Conservation (phyloP, 2,888 invertebrate genomes). For the Clitarchus hookeri region DNA sequence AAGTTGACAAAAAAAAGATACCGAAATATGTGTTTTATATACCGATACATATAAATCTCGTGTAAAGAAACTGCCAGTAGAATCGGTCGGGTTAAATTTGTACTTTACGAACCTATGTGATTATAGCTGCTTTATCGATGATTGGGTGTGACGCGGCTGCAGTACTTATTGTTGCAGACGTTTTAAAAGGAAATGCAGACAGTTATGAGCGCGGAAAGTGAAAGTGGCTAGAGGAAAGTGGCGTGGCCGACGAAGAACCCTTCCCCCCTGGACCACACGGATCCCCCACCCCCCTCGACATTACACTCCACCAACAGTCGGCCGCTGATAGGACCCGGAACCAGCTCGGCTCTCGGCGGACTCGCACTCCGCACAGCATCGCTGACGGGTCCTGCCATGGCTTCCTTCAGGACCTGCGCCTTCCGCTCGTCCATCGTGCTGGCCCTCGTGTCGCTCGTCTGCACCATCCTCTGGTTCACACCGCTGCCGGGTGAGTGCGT, state of each 20-base stretch:
- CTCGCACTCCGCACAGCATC: neutral
- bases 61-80: too few species aligned
- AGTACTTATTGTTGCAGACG: too few species aligned
- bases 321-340: neutral
- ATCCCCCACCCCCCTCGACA: neutral
- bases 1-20: too few species aligned
- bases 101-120: too few species aligned
- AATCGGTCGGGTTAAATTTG: too few species aligned
- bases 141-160: too few species aligned
- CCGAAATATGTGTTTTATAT: too few species aligned
- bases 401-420: slow-evolving; percentile 26
- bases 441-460: slow-evolving; percentile 34
- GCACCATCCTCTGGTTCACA: slow-evolving; percentile 40
- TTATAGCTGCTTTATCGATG: too few species aligned
- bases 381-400: neutral
- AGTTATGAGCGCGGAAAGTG: neutral
- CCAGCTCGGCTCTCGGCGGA: neutral
- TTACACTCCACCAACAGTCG: neutral
- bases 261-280: neutral
- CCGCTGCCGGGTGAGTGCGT: slow-evolving; percentile 38
- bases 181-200: too few species aligned
- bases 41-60: too few species aligned
- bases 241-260: neutral
- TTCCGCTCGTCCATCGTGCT: slow-evolving; percentile 32
- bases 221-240: neutral